Base-by-base conservation (phyloP, 2,888 invertebrate species). In the Nemotelus nigrinus region DNA sequence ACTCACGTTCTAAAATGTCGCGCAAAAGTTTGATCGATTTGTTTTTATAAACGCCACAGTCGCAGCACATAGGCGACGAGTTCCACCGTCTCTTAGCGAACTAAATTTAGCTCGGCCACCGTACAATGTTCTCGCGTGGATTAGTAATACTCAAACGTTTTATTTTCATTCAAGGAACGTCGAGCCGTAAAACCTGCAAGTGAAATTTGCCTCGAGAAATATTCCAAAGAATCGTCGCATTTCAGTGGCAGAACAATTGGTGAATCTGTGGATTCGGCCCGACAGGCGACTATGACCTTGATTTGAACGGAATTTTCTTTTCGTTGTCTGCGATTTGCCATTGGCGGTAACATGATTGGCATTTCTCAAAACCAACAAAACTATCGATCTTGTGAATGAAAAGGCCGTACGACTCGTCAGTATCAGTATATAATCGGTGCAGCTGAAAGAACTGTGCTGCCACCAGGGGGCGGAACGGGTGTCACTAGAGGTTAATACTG, bases 11-110 rank as follows among this genome's bases (percentile, higher is more conserved):
- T 10, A 72, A 39, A 76, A 60, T 77, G 74, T 79, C 79, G 68
- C 79, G 77, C 77, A 79, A 79, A 79, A 74, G 79, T 79, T 79
- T 79, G 79, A 79, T 79, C 79, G 79, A 79, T 79, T 77, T 79
- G 79, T 79, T 79, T 79, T 79, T 68, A 70, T 79, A 60, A 63
- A 71, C 57, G 48, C 48, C 53, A 45, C 25, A 68, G 71, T 65
- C 50, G 76, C 64, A 76, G 78, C 76, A 72, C 64, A 41, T 70
- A 63, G 43, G 41, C 41, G 55, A 43, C 44, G 55, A 71, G n/a
- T 1, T 55, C 44, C 41, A 43, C 43, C 53, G 71, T 55, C 71
- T 71, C 70, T 57, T 41, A 44, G n/a, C 8, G 41, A 71, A 71
- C 71, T 71, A 71, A 71, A 55, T 55, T 57, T 71, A 72, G 72